Base-by-base conservation (phyloP, 2,888 invertebrate genomes). In the Calliphora vomitoria region DNA sequence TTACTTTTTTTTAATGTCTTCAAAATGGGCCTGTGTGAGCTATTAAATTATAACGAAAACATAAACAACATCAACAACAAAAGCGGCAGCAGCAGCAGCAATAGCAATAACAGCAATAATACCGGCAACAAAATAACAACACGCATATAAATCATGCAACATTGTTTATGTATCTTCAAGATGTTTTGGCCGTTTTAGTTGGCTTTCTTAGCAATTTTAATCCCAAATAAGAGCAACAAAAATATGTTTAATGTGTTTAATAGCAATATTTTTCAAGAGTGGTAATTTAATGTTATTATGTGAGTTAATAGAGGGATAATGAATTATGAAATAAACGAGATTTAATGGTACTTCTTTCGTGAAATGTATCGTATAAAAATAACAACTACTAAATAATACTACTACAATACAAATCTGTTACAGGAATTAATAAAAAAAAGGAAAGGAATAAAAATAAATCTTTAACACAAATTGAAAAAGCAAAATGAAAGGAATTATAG, bases 281-380 rank as follows among this genome's bases (percentile, higher is more conserved):
- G 74, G 68, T 79, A 84, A 84, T 84, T 79, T 85, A 74, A 62
- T 75, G 68, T 85, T 66, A 84, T 84, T 84, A 74, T 74, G 66
- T 84, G 79, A 84, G 74, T 75, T 75, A 79, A 80, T 69, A 80
- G 60, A 68, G 60, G 85, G 44, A 85, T 75, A 75, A 80, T 74
- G 55, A 85, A 85, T 80, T 85, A 80, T 74, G 53, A 69, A 69
- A 85, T 69, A 31, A 79, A 74, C 47, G 74, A 84, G n/a, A 74
- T 72, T 50, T 68, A 44, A 69, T 76, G 66, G 20, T 50, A 50
- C 8, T 66, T 53, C 31, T 35, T 38, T 62, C 3, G 62, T 72
- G 50, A 38, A 53, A 62, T 64, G 20, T 8, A 47, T 64, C 18
- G 38, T 13, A 44, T 64, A 55, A 31, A 74, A 74, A 71, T 47